Base-by-base conservation (phyloP, 2,888 invertebrate genomes). In the Lasioglossum figueresi region DNA sequence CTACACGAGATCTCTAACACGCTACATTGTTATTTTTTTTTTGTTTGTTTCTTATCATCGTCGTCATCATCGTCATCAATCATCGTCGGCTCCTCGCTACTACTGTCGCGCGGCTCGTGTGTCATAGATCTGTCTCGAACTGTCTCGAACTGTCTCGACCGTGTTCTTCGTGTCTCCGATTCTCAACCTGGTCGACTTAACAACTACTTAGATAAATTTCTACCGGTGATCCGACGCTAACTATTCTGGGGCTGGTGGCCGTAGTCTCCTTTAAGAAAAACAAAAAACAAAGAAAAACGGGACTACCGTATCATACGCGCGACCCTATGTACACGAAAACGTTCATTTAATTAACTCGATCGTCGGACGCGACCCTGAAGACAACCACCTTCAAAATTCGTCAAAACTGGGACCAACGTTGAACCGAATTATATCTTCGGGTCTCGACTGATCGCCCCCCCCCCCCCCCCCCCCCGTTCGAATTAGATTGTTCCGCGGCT, bases 1-100 rank as follows among this genome's bases (percentile, higher is more conserved):
- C 90, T 91, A 92, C 89, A 89, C 90, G 90, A 92, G 84, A 27
- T 31, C 16, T 66, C 90, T 90, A 91, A 92, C 86, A 90, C 85
- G 85, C 91, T 93, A 92, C 84, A 84, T 79, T 86, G 86, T 85
- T n/a, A 83, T 23, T 52, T 52, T 52, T 52, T 23, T 52, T n/a
- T 52, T 43, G 14, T 43, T 43, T 43, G 43, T 43, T 43, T n/a
- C 23, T 23, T n/a, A 23, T 52, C 23, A n/a, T 52, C 52, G 23
- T 52, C 52, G 8, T 52, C 19, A 0, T 19, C 23, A 52, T 16
- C n/a, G n/a, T n/a, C 16, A 48, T 52, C 48, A 23, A 52, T 52
- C 48, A 23, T 52, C 23, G 23, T 52, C 23, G 23, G 23, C 52
- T 23, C 23, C 52, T 52, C 52, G 52, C 23, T 52, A 3, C 52